Conservation (phyloP, 1,140 invertebrate species). For the Sitodiplosis mosellana region DNA sequence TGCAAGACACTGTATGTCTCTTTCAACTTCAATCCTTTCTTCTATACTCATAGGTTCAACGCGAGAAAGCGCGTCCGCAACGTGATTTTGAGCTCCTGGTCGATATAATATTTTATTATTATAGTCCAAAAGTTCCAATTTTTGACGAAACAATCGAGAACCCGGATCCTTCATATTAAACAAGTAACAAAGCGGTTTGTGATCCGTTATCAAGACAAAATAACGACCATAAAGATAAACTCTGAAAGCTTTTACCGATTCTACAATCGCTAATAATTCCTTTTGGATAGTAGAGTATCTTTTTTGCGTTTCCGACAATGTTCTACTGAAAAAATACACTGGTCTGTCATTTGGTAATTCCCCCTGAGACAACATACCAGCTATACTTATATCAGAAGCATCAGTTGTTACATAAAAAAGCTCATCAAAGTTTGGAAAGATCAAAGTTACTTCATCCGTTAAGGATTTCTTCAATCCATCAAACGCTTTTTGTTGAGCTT, state of each 20-base stretch:
- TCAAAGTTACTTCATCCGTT: constrained; percentile 5
- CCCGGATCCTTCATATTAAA: constrained; percentile 19
- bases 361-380: constrained; percentile 13
- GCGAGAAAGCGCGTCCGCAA: neutral
- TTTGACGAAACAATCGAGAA: constrained; percentile 14
- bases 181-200: constrained; percentile 17
- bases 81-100: neutral
- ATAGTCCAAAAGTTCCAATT: constrained; percentile 3
- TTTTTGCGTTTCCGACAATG: constrained; percentile 9
- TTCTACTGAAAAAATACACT: constrained; percentile 11
- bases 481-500: no score
- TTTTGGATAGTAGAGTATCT: constrained; percentile 16
- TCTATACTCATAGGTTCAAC: neutral
- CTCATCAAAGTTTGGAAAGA: constrained; percentile 17
- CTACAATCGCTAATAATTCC: constrained; percentile 19
- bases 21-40: neutral
- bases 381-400: constrained; percentile 14
- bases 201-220: constrained; percentile 12
- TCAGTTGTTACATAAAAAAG: constrained; percentile 16
- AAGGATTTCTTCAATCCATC: no score
- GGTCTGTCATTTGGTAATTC: constrained; percentile 10
- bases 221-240: constrained; percentile 19
- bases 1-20: neutral
- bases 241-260: constrained; percentile 23
- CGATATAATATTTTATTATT: neutral